Conservation (phyloP, 1,140 invertebrate species). For the Panulirus ornatus region DNA sequence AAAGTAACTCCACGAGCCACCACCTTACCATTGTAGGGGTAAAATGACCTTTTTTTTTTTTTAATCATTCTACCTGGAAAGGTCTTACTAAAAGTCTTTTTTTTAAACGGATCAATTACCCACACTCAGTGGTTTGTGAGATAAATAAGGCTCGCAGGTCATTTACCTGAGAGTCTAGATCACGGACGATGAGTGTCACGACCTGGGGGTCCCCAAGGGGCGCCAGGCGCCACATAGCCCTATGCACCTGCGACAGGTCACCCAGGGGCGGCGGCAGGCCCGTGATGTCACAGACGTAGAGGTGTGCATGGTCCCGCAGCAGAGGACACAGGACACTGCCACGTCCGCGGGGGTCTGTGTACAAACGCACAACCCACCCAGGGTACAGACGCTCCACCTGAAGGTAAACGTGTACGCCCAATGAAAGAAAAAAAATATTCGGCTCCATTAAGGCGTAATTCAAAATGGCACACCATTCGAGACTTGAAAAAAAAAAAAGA, state of each 20-base stretch:
- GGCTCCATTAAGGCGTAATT: background rate
- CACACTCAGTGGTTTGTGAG: too few species aligned
- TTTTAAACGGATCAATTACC: too few species aligned
- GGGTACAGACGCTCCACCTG: slow-evolving; percentile 49
- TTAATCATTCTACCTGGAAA: too few species aligned
- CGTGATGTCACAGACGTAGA: slow-evolving; percentile 52
- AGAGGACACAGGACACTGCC: slow-evolving; percentile 49
- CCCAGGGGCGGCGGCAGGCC: slow-evolving; percentile 33
- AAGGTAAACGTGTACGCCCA: background rate
- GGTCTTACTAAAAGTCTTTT: too few species aligned
- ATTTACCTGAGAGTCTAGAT: slow-evolving; percentile 62
- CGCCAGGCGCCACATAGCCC: slow-evolving; percentile 63
- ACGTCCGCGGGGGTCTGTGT: slow-evolving; percentile 40
- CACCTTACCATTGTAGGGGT: too few species aligned
- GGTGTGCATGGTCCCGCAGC: slow-evolving; percentile 18
- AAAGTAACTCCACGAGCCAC: too few species aligned
- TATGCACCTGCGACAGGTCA: slow-evolving; percentile 42
- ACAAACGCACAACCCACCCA: slow-evolving; percentile 61
- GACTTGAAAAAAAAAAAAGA: too few species aligned
- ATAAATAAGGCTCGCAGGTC: too few species aligned
- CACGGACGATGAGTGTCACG: slow-evolving; percentile 56
- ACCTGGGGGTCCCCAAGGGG: slow-evolving; percentile 66
- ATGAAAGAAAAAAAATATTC: background rate
- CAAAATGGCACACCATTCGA: too few species aligned
- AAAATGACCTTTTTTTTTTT: too few species aligned